phyloP scores from a whole-genome alignment of 2,888 invertebrate genomes.

The Myopa tessellatipennis region DNA sequence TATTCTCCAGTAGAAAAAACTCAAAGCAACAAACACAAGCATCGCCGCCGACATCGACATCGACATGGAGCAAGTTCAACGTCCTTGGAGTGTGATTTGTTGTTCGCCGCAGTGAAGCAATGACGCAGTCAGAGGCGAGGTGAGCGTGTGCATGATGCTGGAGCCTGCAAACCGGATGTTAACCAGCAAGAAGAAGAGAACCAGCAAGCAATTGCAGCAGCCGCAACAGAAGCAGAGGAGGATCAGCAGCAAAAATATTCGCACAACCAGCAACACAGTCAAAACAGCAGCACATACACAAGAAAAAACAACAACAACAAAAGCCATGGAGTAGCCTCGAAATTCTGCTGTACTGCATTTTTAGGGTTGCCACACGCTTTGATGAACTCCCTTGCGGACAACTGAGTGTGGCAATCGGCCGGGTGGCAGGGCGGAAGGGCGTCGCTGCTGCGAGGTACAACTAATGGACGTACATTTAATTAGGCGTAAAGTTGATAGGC shows the following conservation, averaged over 20 bases:
- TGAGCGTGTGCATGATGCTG: not conserved
- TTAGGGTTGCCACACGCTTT: constrained; percentile 11
- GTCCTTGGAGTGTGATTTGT: constrained; percentile 35
- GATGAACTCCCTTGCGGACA: not conserved
- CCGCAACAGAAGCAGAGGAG: not conserved
- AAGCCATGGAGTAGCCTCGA: not conserved
- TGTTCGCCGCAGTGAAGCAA: not conserved
- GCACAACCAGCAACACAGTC: not conserved
- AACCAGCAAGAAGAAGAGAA: constrained; percentile 23
- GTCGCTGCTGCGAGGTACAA: not conserved
- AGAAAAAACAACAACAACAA: too few relatives aligned
- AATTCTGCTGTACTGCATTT: not conserved
- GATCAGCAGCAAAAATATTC: not conserved
- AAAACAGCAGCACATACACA: not conserved
- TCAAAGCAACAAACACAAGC: not conserved
- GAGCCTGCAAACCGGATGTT: not conserved
- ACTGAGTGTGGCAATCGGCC: not conserved
- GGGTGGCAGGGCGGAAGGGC: not conserved
- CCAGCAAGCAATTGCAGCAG: constrained; percentile 43
- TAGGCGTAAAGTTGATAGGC: constrained; percentile 15
- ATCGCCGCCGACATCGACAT: not conserved
- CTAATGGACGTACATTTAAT: constrained; percentile 11
- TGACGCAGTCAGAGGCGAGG: not conserved
- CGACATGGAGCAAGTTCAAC: constrained; percentile 26
- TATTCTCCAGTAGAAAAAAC: not conserved